Percentiles rank a stretch among this genome's conserved stretches.
These are phyloP conservation scores for Catharus minimus DNA, from an alignment of 2,113 vertebrate species.

Conservation along the genomic window DNA sequence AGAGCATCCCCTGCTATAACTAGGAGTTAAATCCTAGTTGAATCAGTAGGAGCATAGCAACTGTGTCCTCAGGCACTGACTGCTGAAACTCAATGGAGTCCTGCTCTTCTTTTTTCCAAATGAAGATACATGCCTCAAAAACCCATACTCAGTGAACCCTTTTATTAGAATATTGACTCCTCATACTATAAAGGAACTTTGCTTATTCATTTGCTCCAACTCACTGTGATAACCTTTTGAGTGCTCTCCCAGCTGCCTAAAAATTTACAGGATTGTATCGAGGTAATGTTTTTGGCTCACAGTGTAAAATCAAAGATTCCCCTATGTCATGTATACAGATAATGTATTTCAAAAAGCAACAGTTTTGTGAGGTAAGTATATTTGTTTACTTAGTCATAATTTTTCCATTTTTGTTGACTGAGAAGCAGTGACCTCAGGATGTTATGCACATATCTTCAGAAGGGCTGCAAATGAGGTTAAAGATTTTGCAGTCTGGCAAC, in stretches of 20 bases:
- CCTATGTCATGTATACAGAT: rapidly evolving
- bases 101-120: not conserved
- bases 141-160: not conserved
- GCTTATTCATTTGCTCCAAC: not conserved
- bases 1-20: not conserved
- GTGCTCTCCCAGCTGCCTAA: not conserved
- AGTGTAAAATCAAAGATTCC: not conserved
- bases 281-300: not conserved
- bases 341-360: not conserved
- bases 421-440: not conserved
- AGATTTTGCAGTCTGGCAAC: not conserved
- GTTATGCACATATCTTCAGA: not conserved
- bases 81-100: not conserved
- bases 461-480: not conserved
- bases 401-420: not conserved
- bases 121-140: not conserved
- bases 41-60: not conserved
- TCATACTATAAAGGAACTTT: not conserved
- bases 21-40: not conserved
- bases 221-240: not conserved
- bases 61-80: not conserved
- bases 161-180: not conserved
- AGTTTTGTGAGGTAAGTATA: not conserved
- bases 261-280: not conserved
- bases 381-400: not conserved